phyloP scores from a whole-genome alignment of 2,888 invertebrate species.

The Spodoptera littoralis region DNA sequence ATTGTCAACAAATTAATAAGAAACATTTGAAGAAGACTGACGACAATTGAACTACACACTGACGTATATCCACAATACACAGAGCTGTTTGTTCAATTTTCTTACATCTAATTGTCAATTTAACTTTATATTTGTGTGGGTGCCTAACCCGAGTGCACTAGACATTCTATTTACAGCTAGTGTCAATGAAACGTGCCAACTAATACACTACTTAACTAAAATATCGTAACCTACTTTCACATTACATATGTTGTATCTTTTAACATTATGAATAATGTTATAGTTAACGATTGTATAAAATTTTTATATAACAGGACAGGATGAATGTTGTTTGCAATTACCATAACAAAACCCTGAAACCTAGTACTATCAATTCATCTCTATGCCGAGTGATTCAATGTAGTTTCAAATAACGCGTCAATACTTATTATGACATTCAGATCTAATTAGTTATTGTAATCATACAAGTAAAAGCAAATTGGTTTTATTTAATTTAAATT shows the following conservation, averaged over 20 bases:
- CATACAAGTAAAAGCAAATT: not conserved
- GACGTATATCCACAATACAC: slow-evolving; percentile 43
- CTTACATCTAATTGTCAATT: slow-evolving; percentile 52
- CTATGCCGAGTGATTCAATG: slow-evolving; percentile 23
- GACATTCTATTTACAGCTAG: slow-evolving; percentile 77
- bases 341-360: slow-evolving; percentile 41
- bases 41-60: slow-evolving; percentile 42
- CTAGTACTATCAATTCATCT: slow-evolving; percentile 26
- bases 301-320: slow-evolving; percentile 13
- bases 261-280: slow-evolving; percentile 21
- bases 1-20: slow-evolving; percentile 51
- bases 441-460: slow-evolving; percentile 2
- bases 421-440: slow-evolving; percentile 18
- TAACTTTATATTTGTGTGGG: slow-evolving; percentile 52
- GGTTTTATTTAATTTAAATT: not conserved
- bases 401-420: slow-evolving; percentile 28
- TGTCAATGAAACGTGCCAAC: slow-evolving; percentile 83
- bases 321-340: slow-evolving; percentile 25
- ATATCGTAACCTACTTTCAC: slow-evolving; percentile 69
- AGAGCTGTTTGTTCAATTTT: slow-evolving; percentile 28
- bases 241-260: slow-evolving; percentile 41
- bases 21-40: slow-evolving; percentile 48
- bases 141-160: slow-evolving; percentile 66
- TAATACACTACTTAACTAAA: slow-evolving; percentile 70
- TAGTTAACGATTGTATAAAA: slow-evolving; percentile 24